Conservation (phyloP, 2,113 vertebrate genomes). For the Tupaia tana region DNA sequence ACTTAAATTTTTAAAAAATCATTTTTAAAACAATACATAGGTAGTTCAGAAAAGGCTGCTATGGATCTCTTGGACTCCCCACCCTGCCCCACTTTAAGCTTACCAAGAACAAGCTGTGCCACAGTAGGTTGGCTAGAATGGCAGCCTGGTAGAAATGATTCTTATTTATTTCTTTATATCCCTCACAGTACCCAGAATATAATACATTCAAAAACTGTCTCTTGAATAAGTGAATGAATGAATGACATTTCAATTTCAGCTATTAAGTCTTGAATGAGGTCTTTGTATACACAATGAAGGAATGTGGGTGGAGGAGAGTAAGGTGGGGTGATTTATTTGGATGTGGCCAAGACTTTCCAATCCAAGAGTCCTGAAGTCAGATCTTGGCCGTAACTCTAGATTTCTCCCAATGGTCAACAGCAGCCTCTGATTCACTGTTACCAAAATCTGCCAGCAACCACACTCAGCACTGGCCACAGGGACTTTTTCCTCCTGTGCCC, state of each 20-base stretch:
- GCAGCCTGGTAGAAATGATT: neutral
- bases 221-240: neutral
- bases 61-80: neutral
- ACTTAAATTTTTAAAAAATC: neutral
- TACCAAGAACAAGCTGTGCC: neutral
- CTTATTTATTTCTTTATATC: neutral
- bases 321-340: neutral
- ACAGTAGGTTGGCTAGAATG: neutral
- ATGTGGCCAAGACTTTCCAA: neutral
- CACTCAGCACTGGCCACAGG: neutral
- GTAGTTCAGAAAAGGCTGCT: constrained; percentile 8
- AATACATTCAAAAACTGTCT: neutral
- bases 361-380: neutral
- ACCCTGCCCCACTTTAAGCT: neutral
- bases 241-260: neutral
- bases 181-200: neutral
- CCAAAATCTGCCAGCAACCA: neutral
- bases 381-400: neutral
- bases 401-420: neutral
- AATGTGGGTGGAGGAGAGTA: neutral
- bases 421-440: neutral
- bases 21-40: neutral
- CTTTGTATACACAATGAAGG: neutral
- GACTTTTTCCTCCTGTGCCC: neutral
- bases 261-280: neutral